Percentiles rank a stretch among this genome's conserved stretches.
phyloP scores from a whole-genome alignment of 1,140 invertebrate species.

The Brachionus plicatilis region DNA sequence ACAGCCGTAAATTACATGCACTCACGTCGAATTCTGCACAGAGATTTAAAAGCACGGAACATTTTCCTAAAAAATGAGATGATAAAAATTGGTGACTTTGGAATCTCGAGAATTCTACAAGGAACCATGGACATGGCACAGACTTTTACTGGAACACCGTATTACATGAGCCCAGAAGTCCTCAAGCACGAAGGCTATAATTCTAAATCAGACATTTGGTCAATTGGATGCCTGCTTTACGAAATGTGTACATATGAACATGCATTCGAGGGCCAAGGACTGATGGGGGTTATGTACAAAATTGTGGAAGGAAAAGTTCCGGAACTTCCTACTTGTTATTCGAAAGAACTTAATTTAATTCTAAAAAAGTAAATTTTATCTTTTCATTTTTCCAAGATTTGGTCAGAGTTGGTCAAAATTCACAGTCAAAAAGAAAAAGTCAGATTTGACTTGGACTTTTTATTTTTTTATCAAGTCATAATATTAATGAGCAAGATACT shows the following conservation, averaged over 20 bases:
- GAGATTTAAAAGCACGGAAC: conserved; percentile 57
- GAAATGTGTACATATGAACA: conserved; percentile 52
- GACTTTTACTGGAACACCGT: conserved; percentile 51
- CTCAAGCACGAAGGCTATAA: conserved; percentile 57
- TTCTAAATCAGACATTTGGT: conserved; percentile 55
- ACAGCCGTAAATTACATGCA: conserved; percentile 56
- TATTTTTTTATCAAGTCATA: too few species aligned
- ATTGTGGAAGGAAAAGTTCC: conserved; percentile 53
- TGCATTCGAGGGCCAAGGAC: conserved; percentile 52
- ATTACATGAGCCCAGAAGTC: conserved; percentile 56
- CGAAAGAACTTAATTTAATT: conserved; percentile 48
- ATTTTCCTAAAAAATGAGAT: conserved; percentile 54
- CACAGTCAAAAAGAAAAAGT: too few species aligned
- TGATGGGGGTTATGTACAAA: conserved; percentile 57
- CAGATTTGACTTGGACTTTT: too few species aligned
- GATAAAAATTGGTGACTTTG: conserved; percentile 56
- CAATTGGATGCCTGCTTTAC: conserved; percentile 53
- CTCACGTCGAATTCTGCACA: conserved; percentile 51
- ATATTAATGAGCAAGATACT: too few species aligned
- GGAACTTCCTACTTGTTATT: conserved; percentile 49
- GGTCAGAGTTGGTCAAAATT: too few species aligned
- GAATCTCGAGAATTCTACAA: conserved; percentile 54
- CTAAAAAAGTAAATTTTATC: conserved; percentile 49
- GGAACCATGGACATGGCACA: conserved; percentile 52
- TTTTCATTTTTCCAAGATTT: background rate